Evolutionary conservation across 2,113 vertebrate genomes (phyloP).

Genomic region (Edolisoma coerulescens): DNA sequence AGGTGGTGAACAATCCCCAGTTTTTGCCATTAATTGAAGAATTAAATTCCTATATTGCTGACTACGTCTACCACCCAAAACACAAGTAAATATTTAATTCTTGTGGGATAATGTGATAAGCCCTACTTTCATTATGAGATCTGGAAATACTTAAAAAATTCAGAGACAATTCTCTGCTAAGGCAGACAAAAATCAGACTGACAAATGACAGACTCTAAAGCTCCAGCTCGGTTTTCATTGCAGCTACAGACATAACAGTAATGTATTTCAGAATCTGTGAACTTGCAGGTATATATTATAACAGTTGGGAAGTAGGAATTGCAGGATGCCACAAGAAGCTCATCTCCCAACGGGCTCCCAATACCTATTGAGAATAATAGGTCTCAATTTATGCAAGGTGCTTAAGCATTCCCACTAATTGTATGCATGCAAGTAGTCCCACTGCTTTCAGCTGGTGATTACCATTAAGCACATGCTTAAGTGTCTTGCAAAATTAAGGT

Average conservation of each 20-base stretch:
- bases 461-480: slow-evolving; percentile 7
- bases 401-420: background rate
- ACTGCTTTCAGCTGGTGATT: background rate
- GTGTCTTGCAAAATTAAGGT: background rate
- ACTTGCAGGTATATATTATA: background rate
- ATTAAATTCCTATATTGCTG: background rate
- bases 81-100: background rate
- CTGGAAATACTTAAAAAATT: background rate
- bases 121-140: background rate
- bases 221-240: background rate
- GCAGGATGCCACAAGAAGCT: background rate
- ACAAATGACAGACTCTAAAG: background rate
- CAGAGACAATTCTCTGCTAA: background rate
- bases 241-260: background rate
- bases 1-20: background rate
- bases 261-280: background rate
- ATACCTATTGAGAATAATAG: background rate
- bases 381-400: background rate
- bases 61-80: background rate
- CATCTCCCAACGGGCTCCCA: background rate
- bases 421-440: background rate
- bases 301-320: background rate
- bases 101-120: background rate
- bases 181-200: background rate
- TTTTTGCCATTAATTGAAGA: background rate